These are phyloP conservation scores for Capitulum mitella DNA, from an alignment of 2,888 invertebrate genomes.

Conservation along the genomic window DNA sequence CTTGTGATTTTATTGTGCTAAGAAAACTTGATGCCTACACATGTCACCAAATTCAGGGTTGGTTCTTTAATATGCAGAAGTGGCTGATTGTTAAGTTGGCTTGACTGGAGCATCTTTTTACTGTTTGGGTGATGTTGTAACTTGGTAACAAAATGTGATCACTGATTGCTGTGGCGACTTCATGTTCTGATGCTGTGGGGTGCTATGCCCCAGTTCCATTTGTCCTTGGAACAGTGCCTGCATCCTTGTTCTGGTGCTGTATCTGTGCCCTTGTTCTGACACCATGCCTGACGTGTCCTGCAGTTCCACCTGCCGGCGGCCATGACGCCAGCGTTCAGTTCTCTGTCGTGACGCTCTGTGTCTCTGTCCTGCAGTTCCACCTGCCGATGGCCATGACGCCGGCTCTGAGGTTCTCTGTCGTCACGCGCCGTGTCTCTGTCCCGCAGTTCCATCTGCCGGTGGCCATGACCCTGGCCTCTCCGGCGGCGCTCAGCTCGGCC, in stretches of 20 bases:
- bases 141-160: no score
- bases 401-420: not conserved
- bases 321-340: not conserved
- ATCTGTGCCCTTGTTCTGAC: not conserved
- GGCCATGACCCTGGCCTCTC: slow-evolving; percentile 69
- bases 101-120: no score
- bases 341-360: not conserved
- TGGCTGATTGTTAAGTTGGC: no score
- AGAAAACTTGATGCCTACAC: no score
- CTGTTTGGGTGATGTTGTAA: no score
- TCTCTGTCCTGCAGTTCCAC: not conserved
- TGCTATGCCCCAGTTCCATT: not conserved
- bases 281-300: no score
- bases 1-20: no score
- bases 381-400: not conserved
- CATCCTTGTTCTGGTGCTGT: not conserved
- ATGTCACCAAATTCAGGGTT: no score
- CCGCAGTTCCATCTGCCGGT: slow-evolving; percentile 63
- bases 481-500: slow-evolving; percentile 65
- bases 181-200: no score
- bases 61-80: no score
- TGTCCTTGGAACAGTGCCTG: not conserved
- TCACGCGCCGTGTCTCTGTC: not conserved
- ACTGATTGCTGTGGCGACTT: no score
- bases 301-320: not conserved